Evolutionary conservation across 2,888 invertebrate species (phyloP).

Genomic region (Theodoxus fluviatilis): DNA sequence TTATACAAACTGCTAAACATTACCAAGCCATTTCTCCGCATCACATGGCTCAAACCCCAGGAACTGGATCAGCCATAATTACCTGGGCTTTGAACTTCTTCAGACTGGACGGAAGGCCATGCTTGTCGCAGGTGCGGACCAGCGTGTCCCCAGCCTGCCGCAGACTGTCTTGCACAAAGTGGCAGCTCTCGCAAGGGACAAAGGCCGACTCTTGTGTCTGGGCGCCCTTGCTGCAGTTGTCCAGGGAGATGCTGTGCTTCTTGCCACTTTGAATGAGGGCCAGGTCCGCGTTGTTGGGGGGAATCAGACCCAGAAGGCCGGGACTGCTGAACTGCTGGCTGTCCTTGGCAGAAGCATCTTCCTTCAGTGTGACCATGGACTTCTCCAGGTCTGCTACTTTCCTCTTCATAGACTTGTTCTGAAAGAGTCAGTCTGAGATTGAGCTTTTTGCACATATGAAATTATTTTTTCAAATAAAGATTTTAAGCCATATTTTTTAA

Average conservation of each 20-base stretch:
- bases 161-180: slow-evolving; percentile 59
- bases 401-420: slow-evolving; percentile 49
- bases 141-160: slow-evolving; percentile 54
- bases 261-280: slow-evolving; percentile 24
- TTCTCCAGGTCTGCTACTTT: slow-evolving; percentile 52
- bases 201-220: slow-evolving; percentile 66
- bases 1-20: too few relatives aligned
- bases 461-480: not conserved
- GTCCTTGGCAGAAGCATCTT: slow-evolving; percentile 17
- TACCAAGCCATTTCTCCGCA: too few relatives aligned
- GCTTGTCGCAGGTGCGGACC: slow-evolving; percentile 55
- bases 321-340: slow-evolving; percentile 33
- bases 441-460: not conserved
- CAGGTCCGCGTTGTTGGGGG: slow-evolving; percentile 42
- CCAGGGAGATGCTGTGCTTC: slow-evolving; percentile 43
- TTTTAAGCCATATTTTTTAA: not conserved
- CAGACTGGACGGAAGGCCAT: slow-evolving; percentile 59
- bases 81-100: slow-evolving; percentile 56
- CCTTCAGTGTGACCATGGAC: slow-evolving; percentile 37
- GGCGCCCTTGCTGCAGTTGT: slow-evolving; percentile 59
- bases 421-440: slow-evolving; percentile 23
- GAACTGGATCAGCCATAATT: too few relatives aligned
- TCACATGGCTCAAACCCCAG: too few relatives aligned
- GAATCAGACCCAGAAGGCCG: slow-evolving; percentile 40
- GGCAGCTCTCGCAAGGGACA: slow-evolving; percentile 64